Base-by-base conservation (phyloP, 2,888 invertebrate genomes). In the Eupithecia centaureata region DNA sequence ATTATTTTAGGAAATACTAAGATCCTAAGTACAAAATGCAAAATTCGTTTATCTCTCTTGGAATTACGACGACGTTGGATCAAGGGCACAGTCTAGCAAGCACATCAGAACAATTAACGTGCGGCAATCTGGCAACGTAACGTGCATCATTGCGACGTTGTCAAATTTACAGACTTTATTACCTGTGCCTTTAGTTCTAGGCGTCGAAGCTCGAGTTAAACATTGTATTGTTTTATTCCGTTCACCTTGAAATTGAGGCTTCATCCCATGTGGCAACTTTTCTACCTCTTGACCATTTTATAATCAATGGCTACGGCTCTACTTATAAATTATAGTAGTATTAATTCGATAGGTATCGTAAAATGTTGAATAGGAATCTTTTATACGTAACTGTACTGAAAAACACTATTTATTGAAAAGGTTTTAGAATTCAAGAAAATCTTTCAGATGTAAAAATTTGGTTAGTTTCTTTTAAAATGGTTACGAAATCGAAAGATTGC, bases 1-100 rank as follows among this genome's bases (percentile, higher is more conserved):
- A 56, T 59, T 60, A n/a, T 3, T 54, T 67, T 68, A 65, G 60
- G 67, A 68, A 70, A 61, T 62, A 69, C 60, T 60, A 68, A 42
- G 32, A 60, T 35, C 59, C 69, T 67, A 69, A 71, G 66, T 70
- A 69, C 64, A 74, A 71, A 70, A 75, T 75, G 73, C 70, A 63
- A 72, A 71, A 76, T 73, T 73, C 70, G 65, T 57, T 64, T 33
- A 61, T 67, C 68, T 73, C 67, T 73, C 68, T 71, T 47, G 8
- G 10, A 56, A 73, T 69, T 51, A 75, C 70, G 64, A 47, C 32
- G 12, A 75, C 70, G 64, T 38, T 18, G 12, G 15, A 28, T 30
- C 5, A 13, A 47, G 8, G n/a, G n/a, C 8, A 22, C 1, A 7
- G n/a, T 38, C 38, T n/a, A 0, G 18, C 18, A 18, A 42, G 18